Conservation (phyloP, 2,797 vertebrate genomes). For the Sebastes itinus region DNA sequence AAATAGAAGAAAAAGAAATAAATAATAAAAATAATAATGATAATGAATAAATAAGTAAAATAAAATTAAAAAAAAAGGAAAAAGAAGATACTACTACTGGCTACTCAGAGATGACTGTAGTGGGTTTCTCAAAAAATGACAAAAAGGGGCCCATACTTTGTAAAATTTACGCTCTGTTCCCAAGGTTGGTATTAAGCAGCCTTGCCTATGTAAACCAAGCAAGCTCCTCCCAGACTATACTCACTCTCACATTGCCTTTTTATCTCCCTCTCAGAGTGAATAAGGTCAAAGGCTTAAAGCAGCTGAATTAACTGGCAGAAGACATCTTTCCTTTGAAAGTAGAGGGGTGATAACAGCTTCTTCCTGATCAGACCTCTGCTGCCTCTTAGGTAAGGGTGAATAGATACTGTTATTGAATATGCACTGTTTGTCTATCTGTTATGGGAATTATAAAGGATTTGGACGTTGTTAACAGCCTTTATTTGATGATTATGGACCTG, state of each 20-base stretch:
- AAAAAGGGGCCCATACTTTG: no score
- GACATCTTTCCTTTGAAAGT: not conserved
- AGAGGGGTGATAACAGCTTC: not conserved
- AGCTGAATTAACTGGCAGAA: constrained; percentile 1
- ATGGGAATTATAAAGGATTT: not conserved
- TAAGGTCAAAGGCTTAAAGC: constrained; percentile 18
- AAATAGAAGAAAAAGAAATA: no score
- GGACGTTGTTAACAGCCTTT: not conserved
- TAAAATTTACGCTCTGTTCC: no score
- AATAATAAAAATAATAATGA: no score
- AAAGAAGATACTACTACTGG: no score
- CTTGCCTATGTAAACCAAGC: not conserved
- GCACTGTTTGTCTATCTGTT: not conserved
- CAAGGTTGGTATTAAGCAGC: not conserved
- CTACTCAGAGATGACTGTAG: no score
- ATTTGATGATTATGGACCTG: not conserved
- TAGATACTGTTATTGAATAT: not conserved
- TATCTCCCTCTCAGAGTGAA: not conserved
- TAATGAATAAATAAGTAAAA: no score
- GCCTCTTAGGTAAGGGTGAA: constrained; percentile 5
- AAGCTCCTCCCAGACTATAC: constrained; percentile 4
- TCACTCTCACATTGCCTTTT: constrained; percentile 12
- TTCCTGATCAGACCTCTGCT: constrained; percentile 3
- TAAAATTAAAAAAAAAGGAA: no score
- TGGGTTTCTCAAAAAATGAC: no score